Evolutionary conservation across 2,113 vertebrate species (phyloP).

Genomic region (Shinisaurus crocodilurus): DNA sequence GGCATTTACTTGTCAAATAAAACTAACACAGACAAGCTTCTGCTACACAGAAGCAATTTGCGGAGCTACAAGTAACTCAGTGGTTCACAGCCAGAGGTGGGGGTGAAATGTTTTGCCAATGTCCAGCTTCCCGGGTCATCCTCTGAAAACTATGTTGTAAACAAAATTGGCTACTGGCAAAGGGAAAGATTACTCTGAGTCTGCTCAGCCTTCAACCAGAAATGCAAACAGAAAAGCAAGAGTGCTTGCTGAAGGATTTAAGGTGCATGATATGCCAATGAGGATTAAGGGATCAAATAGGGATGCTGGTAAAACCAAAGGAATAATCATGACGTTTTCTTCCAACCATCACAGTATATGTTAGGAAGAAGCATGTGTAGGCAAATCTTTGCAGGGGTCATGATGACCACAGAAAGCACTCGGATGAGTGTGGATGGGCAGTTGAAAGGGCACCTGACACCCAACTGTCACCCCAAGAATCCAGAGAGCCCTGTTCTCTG

Average conservation of each 20-base stretch:
- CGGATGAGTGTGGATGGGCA: neutral
- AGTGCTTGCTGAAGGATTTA: neutral
- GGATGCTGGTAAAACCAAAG: too few species aligned
- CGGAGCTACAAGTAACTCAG: constrained; percentile 15
- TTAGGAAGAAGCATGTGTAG: neutral
- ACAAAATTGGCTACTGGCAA: constrained; percentile 28
- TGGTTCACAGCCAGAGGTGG: constrained; percentile 16
- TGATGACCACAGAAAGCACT: neutral
- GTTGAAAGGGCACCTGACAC: neutral
- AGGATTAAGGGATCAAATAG: neutral
- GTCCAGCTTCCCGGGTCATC: neutral
- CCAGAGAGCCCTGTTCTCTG: neutral
- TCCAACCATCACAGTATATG: neutral
- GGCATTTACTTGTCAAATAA: constrained; percentile 42
- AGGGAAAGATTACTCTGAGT: neutral
- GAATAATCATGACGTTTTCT: neutral
- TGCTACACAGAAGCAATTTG: constrained; percentile 21
- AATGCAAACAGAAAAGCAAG: constrained; percentile 9
- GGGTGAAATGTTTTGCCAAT: constrained; percentile 37
- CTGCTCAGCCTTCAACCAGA: neutral
- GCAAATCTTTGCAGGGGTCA: neutral
- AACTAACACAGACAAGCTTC: constrained; percentile 28
- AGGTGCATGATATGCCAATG: neutral
- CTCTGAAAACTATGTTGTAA: constrained; percentile 19
- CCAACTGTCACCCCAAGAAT: neutral